Evolutionary conservation across 1,140 invertebrate species (phyloP).

Genomic region (Teleogryllus occipitalis): DNA sequence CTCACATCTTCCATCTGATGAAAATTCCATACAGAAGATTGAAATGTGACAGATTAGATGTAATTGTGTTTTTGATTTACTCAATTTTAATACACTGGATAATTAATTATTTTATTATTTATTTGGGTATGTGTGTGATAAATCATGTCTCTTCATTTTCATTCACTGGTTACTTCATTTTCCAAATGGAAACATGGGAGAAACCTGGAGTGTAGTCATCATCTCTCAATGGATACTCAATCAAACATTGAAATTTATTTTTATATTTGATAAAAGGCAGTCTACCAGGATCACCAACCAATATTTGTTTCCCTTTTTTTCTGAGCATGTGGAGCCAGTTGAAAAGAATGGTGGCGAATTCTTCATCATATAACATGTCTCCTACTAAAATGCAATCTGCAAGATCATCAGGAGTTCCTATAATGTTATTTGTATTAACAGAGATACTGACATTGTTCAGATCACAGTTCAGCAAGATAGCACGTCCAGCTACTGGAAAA

Average conservation of each 20-base stretch:
- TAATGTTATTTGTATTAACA: constrained; percentile 35
- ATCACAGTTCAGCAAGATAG: constrained; percentile 40
- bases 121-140: no score
- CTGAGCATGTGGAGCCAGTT: constrained; percentile 37
- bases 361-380: constrained; percentile 48
- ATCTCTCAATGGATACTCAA: not conserved
- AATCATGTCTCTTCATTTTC: no score
- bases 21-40: no score
- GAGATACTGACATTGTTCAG: constrained; percentile 38
- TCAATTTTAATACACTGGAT: no score
- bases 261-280: constrained; percentile 30
- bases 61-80: no score
- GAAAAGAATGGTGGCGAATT: constrained; percentile 38
- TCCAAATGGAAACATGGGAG: not conserved
- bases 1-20: no score
- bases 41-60: no score
- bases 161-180: not conserved
- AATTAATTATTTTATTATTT: no score
- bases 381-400: constrained; percentile 43
- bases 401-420: constrained; percentile 28
- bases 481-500: constrained; percentile 35
- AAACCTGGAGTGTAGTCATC: not conserved
- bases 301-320: constrained; percentile 32
- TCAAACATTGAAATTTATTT: constrained; percentile 13
- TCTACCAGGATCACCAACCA: constrained; percentile 37